A percentile compares a stretch with the other conserved stretches of the same genome.
Conservation (phyloP, 2,797 vertebrate genomes). For the Eurystomus glaucurus region DNA sequence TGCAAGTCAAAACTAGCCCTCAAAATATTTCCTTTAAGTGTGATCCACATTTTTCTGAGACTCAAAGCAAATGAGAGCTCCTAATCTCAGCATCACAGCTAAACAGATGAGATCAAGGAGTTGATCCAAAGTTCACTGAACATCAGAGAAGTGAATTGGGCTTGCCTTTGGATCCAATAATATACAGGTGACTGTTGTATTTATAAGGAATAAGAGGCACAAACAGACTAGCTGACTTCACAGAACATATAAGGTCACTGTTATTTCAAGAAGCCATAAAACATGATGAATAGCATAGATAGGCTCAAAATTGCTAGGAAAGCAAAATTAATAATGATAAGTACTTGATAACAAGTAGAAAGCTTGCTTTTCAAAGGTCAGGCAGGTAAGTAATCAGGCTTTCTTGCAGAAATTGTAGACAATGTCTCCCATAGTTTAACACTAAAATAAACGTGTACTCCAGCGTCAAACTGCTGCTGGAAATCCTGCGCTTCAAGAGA, state of each 20-base stretch:
- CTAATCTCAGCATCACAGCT: background rate
- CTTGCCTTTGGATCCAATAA: background rate
- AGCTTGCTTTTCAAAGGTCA: background rate
- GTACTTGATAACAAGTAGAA: background rate
- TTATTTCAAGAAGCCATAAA: slow-evolving; percentile 11
- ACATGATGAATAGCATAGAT: background rate
- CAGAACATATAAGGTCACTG: background rate
- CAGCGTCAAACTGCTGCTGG: background rate
- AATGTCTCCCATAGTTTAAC: background rate
- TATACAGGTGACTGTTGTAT: background rate
- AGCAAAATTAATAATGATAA: background rate
- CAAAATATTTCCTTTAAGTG: background rate
- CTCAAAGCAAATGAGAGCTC: background rate
- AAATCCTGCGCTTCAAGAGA: background rate
- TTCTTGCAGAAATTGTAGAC: background rate
- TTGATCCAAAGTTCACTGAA: background rate
- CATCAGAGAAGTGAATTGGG: background rate
- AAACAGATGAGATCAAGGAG: background rate
- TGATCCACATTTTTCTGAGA: background rate
- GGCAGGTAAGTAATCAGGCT: background rate
- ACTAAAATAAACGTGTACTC: background rate
- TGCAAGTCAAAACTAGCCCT: background rate
- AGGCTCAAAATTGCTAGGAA: background rate
- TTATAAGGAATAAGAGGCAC: background rate
- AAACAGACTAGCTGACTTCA: background rate